Percentiles rank a stretch among this genome's conserved stretches.
These are phyloP conservation scores for Paedocypris micromegethes DNA, from an alignment of 2,797 vertebrate species.

Conservation along the genomic window DNA sequence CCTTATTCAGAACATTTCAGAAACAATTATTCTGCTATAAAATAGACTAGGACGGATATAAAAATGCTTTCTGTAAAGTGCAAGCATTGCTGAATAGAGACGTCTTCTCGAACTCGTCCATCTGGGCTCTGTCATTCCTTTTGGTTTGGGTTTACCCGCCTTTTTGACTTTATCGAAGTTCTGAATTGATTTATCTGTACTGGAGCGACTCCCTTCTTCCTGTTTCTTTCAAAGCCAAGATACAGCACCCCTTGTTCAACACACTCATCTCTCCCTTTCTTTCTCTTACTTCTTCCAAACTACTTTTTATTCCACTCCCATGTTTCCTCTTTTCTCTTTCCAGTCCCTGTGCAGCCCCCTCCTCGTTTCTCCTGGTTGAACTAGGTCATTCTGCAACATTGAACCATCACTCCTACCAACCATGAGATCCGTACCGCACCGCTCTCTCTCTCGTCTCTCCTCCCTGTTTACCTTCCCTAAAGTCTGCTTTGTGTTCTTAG, in stretches of 20 bases:
- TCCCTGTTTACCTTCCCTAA: slow-evolving; percentile 43
- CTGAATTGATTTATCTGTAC: slow-evolving; percentile 56
- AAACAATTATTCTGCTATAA: too few relatives aligned
- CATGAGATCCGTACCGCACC: slow-evolving; percentile 53
- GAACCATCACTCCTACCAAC: slow-evolving; percentile 56
- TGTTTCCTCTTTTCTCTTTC: slow-evolving; percentile 10
- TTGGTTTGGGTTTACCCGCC: too few relatives aligned
- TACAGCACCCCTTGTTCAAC: slow-evolving; percentile 27
- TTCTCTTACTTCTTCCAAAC: slow-evolving; percentile 12
- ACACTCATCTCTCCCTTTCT: slow-evolving; percentile 6
- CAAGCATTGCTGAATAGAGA: too few relatives aligned
- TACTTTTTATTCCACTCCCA: slow-evolving; percentile 19
- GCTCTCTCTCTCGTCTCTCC: slow-evolving; percentile 36
- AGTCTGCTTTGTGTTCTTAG: slow-evolving; percentile 26
- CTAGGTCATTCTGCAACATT: slow-evolving; percentile 69
- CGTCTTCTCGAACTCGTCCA: too few relatives aligned
- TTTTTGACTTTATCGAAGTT: too few relatives aligned
- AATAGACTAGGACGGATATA: too few relatives aligned
- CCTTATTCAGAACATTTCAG: too few relatives aligned
- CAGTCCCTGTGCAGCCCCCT: not conserved
- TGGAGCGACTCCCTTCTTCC: slow-evolving; percentile 29
- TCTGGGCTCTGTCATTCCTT: too few relatives aligned
- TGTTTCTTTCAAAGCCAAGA: slow-evolving; percentile 4
- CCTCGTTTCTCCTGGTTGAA: slow-evolving; percentile 51
- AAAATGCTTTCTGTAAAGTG: too few relatives aligned